Evolutionary conservation across 2,113 vertebrate genomes (phyloP).

Genomic region (Tretioscincus oriximinensis): DNA sequence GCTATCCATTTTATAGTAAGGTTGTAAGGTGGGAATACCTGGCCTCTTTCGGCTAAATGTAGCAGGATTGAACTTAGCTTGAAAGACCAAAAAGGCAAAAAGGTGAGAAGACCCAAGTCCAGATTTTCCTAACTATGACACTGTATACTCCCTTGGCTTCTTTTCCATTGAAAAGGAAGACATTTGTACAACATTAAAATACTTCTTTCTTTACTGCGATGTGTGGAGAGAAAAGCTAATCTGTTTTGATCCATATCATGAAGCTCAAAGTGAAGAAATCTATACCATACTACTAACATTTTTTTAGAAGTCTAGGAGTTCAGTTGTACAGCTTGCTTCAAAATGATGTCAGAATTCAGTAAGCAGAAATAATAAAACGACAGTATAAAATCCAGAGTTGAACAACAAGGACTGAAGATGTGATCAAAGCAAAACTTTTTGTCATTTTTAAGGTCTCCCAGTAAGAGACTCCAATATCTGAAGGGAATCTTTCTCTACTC

Average conservation of each 20-base stretch:
- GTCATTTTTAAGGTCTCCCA: too few species aligned
- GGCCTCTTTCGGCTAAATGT: too few species aligned
- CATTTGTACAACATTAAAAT: fast-evolving
- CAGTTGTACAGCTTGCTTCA: background rate
- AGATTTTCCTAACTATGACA: background rate
- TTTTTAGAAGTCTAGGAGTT: background rate
- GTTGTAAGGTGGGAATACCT: too few species aligned
- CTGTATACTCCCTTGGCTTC: background rate
- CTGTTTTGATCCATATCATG: background rate
- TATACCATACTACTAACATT: background rate
- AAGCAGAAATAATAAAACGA: background rate
- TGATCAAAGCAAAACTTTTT: too few species aligned
- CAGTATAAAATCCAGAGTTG: background rate
- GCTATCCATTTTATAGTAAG: too few species aligned
- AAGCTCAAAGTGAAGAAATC: background rate
- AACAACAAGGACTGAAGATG: background rate
- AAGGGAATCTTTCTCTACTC: background rate
- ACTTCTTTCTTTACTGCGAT: fast-evolving
- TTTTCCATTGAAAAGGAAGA: background rate
- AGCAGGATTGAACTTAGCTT: too few species aligned
- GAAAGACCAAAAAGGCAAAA: too few species aligned
- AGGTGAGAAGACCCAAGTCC: background rate
- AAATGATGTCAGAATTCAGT: background rate
- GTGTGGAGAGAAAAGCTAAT: background rate
- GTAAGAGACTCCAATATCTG: background rate